A percentile compares a stretch with the other conserved stretches of the same genome.
These are phyloP conservation scores for Notodonta ziczac DNA, from an alignment of 2,888 invertebrate genomes.

Conservation along the genomic window DNA sequence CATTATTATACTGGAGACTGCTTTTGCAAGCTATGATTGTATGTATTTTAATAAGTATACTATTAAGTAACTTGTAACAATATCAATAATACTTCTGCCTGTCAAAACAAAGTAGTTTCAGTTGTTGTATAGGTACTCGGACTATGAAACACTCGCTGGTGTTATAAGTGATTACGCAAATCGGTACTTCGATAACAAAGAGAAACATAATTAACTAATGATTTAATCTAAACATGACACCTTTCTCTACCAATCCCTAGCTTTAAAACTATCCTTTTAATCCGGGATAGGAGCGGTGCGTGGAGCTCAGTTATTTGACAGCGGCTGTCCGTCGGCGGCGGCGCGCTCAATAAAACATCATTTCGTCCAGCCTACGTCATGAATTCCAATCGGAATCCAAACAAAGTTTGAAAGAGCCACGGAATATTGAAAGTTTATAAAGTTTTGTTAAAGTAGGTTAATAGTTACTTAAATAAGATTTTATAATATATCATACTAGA, in stretches of 20 bases:
- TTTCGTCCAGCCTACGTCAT: neutral
- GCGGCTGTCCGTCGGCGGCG: neutral
- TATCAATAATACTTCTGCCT: no score
- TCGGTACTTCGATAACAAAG: no score
- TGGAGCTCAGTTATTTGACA: neutral
- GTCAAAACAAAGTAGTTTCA: no score
- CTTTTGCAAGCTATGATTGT: neutral
- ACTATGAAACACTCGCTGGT: no score
- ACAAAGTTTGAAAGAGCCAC: neutral
- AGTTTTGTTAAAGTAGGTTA: neutral
- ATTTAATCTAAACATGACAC: neutral
- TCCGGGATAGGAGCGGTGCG: neutral
- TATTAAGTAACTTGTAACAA: no score
- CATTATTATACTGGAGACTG: neutral
- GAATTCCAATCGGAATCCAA: neutral
- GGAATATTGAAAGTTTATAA: neutral
- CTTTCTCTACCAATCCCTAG: neutral
- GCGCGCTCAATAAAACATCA: neutral
- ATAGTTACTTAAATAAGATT: neutral
- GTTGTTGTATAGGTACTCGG: no score
- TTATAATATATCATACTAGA: neutral
- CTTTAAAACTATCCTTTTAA: constrained; percentile 2
- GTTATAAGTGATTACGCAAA: no score
- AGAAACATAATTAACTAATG: no score
- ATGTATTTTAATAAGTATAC: no score